Conservation (phyloP, 1,140 invertebrate species). For the Drosophila aff. region DNA sequence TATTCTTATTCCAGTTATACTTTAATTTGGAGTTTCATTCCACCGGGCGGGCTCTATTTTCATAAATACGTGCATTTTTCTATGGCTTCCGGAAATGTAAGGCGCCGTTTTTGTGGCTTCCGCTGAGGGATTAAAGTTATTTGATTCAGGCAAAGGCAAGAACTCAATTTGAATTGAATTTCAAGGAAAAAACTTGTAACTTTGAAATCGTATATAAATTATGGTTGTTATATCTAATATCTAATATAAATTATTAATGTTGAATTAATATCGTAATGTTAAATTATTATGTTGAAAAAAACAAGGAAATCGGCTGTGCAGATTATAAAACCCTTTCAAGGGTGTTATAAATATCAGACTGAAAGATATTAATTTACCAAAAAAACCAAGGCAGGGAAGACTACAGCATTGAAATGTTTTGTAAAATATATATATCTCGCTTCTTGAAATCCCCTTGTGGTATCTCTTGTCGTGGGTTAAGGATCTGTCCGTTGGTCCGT, state of each 20-base stretch:
- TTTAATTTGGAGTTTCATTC: neutral
- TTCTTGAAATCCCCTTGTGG: neutral
- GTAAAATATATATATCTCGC: neutral
- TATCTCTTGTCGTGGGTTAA: neutral
- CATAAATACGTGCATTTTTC: neutral
- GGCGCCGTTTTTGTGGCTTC: conserved; percentile 3
- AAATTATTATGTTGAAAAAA: neutral
- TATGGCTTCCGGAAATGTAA: conserved; percentile 1
- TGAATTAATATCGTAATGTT: no score
- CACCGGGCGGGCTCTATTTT: neutral
- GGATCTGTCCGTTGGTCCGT: neutral
- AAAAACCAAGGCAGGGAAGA: neutral
- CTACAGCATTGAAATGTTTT: neutral
- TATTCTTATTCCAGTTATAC: neutral
- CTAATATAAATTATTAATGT: no score
- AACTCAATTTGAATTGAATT: neutral
- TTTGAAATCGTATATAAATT: no score
- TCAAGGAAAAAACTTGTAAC: neutral
- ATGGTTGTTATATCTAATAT: no score
- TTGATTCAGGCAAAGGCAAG: neutral
- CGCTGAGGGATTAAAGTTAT: conserved; percentile 11
- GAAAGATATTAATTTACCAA: neutral
- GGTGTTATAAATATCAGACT: neutral
- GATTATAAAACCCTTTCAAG: no score
- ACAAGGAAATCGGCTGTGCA: no score